Evolutionary conservation across 2,113 vertebrate genomes (phyloP).

Genomic region (Himantopus leucocephalus): DNA sequence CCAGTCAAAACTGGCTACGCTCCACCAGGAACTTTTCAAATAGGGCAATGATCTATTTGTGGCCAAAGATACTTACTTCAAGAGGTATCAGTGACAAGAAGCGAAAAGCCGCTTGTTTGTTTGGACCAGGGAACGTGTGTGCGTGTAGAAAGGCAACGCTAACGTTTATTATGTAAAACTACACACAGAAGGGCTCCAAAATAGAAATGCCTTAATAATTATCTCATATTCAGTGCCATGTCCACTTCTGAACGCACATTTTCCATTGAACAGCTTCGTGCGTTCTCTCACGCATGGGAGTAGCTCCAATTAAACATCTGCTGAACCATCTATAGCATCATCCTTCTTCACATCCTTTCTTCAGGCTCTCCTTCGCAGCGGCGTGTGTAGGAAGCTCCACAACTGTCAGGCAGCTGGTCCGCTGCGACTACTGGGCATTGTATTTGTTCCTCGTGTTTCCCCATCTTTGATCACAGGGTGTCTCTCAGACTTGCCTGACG

Average conservation of each 20-base stretch:
- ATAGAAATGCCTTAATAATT: conserved; percentile 59
- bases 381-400: conserved; percentile 32
- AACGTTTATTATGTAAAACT: not conserved
- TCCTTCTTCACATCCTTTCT: conserved; percentile 26
- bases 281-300: conserved; percentile 63
- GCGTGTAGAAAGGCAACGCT: not conserved
- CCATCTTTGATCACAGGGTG: conserved; percentile 33
- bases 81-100: conserved; percentile 56
- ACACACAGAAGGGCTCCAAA: conserved; percentile 20
- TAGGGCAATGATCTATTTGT: conserved; percentile 52
- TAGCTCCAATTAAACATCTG: conserved; percentile 60
- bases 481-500: not conserved
- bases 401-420: conserved; percentile 61
- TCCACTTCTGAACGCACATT: conserved; percentile 56
- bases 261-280: conserved; percentile 36
- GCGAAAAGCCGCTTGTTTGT: not conserved
- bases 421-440: conserved; percentile 13
- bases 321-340: conserved; percentile 18
- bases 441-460: not conserved
- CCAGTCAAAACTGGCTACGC: not conserved
- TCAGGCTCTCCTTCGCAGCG: not conserved
- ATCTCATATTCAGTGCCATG: conserved; percentile 57
- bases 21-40: conserved; percentile 43
- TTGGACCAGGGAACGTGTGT: not conserved
- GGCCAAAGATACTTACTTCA: not conserved